Percentiles rank a stretch among this genome's conserved stretches.
Conservation (phyloP, 2,113 vertebrate genomes). For the Xiphophorus hellerii region DNA sequence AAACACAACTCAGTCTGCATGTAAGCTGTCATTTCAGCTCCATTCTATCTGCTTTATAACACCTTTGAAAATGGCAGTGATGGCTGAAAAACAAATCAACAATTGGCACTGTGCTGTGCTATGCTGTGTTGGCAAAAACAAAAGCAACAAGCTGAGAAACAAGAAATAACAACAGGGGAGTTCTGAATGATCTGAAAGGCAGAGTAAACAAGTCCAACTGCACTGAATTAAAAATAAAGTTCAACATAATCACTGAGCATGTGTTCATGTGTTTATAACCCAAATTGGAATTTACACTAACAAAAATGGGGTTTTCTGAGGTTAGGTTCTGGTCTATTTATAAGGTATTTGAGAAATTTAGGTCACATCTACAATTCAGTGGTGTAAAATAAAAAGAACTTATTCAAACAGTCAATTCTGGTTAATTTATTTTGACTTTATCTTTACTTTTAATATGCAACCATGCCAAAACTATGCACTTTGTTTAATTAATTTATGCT, state of each 20-base stretch:
- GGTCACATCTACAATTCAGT: neutral
- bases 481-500: neutral
- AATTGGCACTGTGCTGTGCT: neutral
- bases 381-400: neutral
- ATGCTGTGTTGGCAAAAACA: neutral
- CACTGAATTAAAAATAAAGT: neutral
- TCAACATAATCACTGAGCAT: neutral
- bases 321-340: neutral
- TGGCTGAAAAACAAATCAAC: neutral
- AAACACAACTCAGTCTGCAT: constrained; percentile 42
- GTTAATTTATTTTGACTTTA: neutral
- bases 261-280: neutral
- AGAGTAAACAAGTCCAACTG: neutral
- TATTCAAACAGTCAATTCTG: neutral
- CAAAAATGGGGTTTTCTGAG: neutral
- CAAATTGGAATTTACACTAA: neutral
- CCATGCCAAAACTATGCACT: neutral
- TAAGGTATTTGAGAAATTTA: neutral
- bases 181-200: neutral
- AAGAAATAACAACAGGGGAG: constrained; percentile 25
- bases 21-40: constrained; percentile 8
- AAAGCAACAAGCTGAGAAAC: constrained; percentile 17
- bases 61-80: neutral
- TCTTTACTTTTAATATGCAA: neutral
- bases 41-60: constrained; percentile 2